Base-by-base conservation (phyloP, 2,797 vertebrate species). In the Pogoniulus pusillus region DNA sequence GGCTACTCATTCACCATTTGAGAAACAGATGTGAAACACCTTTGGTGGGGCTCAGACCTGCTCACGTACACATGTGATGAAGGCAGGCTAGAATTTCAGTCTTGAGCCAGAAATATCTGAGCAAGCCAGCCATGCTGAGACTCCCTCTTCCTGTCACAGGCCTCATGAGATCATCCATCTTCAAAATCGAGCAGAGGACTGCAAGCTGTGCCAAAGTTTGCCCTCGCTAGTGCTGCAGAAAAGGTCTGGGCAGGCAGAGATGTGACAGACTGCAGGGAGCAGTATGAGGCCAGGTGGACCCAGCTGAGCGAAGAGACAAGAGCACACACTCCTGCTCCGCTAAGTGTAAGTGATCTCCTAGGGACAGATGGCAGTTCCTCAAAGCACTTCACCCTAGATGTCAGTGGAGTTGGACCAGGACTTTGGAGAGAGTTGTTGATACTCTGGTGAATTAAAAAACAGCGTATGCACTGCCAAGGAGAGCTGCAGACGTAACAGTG, bases 61-160 rank as follows among this genome's bases (percentile, higher is more conserved):
- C 23, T 85, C 45, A 49, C 2, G 9, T 39, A 41, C 17, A 29
- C 0, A 2, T 59, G 51, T 37, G 74, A 51, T 34, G 45, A 79
- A 91, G 23, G 62, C 22, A 79, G 54, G 45, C 16, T 72, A 65
- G 32, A 74, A 85, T 88, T 74, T 82, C 3, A 1, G 24, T 32
- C 29, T 82, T 68, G 51, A 85, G 34, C 6, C 83, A 92, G 73
- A 91, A 94, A 85, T n/a, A 62, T 19, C n/a, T 88, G 22, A 72
- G 54, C 60, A 87, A 82, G 91, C 41, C 16, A 41, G 41, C 12
- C 8, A 10, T 16, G 7, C 60, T 58, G 60, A 35, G 54, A 34
- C 18, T 58, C 18, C 45, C 9, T 7, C 45, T 82, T 76, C 41
- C 51, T 72, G 41, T 92, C 85, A 69, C n/a, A 55, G 26, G 41